phyloP scores from a whole-genome alignment of 2,888 invertebrate genomes.

The Trissolcus japonicus region DNA sequence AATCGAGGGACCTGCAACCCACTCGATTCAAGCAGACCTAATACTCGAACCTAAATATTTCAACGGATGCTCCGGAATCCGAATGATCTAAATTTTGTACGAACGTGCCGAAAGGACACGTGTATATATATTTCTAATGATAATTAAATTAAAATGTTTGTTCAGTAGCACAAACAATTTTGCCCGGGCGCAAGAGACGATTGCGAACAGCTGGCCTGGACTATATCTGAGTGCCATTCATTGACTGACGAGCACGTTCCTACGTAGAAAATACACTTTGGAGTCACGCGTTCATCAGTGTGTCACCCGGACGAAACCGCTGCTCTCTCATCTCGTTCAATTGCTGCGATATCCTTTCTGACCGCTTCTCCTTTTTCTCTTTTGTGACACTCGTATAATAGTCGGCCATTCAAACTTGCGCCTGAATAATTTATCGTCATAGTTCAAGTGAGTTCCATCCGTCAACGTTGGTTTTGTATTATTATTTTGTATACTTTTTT shows the following conservation, averaged over 20 bases:
- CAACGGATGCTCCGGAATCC: slow-evolving; percentile 2
- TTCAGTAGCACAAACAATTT: slow-evolving; percentile 45
- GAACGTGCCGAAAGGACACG: neutral
- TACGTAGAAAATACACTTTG: slow-evolving; percentile 31
- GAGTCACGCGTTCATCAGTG: slow-evolving; percentile 49
- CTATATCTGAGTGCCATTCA: slow-evolving; percentile 33
- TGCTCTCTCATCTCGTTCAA: slow-evolving; percentile 19
- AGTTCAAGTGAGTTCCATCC: slow-evolving; percentile 16
- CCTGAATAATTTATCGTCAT: slow-evolving; percentile 56
- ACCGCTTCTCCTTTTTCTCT: slow-evolving; percentile 23
- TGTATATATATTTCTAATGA: slow-evolving; percentile 27
- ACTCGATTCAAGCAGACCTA: too few species aligned
- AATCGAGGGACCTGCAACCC: neutral
- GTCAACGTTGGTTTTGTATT: neutral
- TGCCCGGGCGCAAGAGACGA: slow-evolving; percentile 37
- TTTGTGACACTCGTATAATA: slow-evolving; percentile 28
- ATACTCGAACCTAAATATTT: slow-evolving; percentile 21
- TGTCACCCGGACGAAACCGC: slow-evolving; percentile 28
- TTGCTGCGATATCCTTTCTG: slow-evolving; percentile 33
- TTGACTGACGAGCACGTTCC: slow-evolving; percentile 51
- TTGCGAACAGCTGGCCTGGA: slow-evolving; percentile 32
- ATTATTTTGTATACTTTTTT: slow-evolving; percentile 36
- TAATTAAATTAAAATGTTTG: slow-evolving; percentile 38
- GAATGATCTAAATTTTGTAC: slow-evolving; percentile 8
- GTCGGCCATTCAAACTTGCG: slow-evolving; percentile 45